These are phyloP conservation scores for Microtus richardsoni DNA, from an alignment of 2,113 vertebrate species.

Conservation along the genomic window DNA sequence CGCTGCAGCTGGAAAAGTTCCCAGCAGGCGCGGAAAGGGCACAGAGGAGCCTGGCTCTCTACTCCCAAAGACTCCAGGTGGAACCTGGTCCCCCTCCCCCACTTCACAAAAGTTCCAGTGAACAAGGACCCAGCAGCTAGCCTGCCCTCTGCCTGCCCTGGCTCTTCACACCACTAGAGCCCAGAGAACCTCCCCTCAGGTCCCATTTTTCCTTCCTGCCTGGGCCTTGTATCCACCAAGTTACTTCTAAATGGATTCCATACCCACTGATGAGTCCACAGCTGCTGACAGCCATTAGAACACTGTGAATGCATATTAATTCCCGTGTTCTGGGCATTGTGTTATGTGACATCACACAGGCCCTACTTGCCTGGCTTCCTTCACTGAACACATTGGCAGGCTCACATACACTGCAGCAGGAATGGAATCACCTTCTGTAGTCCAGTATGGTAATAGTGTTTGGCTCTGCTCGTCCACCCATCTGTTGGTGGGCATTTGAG, in stretches of 20 bases:
- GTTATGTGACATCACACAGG: neutral
- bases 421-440: neutral
- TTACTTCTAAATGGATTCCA: neutral
- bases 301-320: rapidly evolving
- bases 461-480: neutral
- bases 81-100: neutral
- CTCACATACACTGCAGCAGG: too few species aligned
- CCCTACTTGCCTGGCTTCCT: neutral
- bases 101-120: neutral
- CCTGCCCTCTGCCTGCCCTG: neutral
- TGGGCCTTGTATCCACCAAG: too few species aligned
- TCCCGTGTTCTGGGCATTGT: neutral
- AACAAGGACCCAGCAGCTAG: neutral
- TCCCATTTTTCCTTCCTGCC: neutral
- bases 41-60: neutral
- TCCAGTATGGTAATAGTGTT: neutral
- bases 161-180: neutral
- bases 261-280: too few species aligned
- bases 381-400: too few species aligned
- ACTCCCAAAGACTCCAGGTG: neutral
- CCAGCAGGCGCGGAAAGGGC: too few species aligned
- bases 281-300: too few species aligned
- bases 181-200: neutral
- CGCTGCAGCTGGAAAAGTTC: too few species aligned
- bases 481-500: neutral